These are phyloP conservation scores for Regulus satrapa DNA, from an alignment of 2,113 vertebrate species.

Conservation along the genomic window DNA sequence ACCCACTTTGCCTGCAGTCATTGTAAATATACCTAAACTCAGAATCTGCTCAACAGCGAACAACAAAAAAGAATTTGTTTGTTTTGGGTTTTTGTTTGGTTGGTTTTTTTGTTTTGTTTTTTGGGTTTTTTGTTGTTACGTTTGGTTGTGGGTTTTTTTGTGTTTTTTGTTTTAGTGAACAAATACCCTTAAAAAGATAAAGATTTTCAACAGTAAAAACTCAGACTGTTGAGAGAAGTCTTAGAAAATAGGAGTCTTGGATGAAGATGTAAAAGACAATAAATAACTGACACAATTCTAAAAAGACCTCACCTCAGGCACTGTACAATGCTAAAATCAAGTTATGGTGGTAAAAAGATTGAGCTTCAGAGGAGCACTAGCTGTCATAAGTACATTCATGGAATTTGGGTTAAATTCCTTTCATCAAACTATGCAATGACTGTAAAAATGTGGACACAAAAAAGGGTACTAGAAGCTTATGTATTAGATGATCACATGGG, in stretches of 20 bases:
- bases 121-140: no score
- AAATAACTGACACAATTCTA: not conserved
- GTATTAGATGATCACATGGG: not conserved
- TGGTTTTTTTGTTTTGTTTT: no score
- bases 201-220: not conserved
- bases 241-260: not conserved
- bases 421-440: not conserved
- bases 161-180: not conserved
- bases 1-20: not conserved
- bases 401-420: not conserved
- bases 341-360: not conserved
- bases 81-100: no score
- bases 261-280: not conserved
- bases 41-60: not conserved
- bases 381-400: not conserved
- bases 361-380: not conserved
- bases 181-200: not conserved
- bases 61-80: not conserved
- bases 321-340: not conserved
- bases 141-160: not conserved
- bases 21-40: not conserved
- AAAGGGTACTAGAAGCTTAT: not conserved
- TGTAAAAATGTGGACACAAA: not conserved
- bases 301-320: not conserved
- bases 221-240: not conserved